Evolutionary conservation across 64 coral and sea anemone genomes (phyloP).

Genomic region (Dendrophyllia cribrosa): DNA sequence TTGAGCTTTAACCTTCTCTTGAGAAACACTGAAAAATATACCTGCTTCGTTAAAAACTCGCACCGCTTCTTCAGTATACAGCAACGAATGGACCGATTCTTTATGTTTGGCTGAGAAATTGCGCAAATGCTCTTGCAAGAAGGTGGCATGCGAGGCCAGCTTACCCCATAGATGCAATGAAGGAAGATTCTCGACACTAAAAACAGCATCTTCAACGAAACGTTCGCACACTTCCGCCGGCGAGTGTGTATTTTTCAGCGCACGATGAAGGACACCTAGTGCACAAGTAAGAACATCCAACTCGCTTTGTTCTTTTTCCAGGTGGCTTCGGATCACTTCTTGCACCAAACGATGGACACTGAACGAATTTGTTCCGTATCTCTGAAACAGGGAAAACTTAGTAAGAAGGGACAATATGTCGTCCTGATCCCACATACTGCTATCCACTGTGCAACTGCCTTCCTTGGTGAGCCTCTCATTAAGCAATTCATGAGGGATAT

Average conservation of each 20-base stretch:
- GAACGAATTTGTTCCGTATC: conserved; percentile 52
- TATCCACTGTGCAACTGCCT: background rate
- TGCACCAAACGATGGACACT: too few relatives aligned
- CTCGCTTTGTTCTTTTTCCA: conserved; percentile 12
- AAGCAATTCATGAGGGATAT: conserved; percentile 74
- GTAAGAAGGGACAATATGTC: conserved; percentile 66
- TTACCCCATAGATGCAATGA: conserved; percentile 74
- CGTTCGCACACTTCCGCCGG: conserved; percentile 50
- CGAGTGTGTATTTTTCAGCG: conserved; percentile 41
- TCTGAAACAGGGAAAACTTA: too few relatives aligned
- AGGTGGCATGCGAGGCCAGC: conserved; percentile 50
- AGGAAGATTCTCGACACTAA: too few relatives aligned
- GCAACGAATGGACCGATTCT: background rate
- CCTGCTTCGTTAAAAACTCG: conserved; percentile 74
- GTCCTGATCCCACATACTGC: conserved; percentile 14
- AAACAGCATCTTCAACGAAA: conserved; percentile 75
- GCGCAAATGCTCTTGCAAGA: conserved; percentile 54
- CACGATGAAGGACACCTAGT: conserved; percentile 46
- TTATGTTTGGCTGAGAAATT: background rate
- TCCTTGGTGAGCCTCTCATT: conserved; percentile 58
- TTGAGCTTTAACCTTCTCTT: too few relatives aligned
- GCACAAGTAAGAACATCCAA: conserved; percentile 38
- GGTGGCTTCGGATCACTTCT: conserved; percentile 56
- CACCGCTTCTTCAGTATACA: too few relatives aligned
- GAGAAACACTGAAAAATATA: too few relatives aligned